These are phyloP conservation scores for Oenanthe oenanthe DNA, from an alignment of 2,113 vertebrate species.

Conservation along the genomic window DNA sequence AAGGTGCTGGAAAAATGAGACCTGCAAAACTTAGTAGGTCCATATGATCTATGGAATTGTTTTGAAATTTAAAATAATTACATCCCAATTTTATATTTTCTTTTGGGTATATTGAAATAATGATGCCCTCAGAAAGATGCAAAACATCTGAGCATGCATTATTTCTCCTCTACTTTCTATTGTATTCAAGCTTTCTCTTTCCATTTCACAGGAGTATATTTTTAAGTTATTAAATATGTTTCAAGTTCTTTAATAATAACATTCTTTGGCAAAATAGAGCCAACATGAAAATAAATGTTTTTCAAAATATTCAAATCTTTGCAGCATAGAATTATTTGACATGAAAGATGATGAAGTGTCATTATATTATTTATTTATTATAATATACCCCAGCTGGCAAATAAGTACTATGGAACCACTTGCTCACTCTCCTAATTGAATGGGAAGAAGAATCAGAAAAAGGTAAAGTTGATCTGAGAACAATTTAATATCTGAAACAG, in stretches of 20 bases:
- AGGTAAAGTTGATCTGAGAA: not conserved
- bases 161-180: not conserved
- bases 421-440: accelerated
- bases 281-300: accelerated
- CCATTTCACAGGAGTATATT: not conserved
- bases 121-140: not conserved
- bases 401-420: not conserved
- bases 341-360: not conserved
- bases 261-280: not conserved
- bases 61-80: not conserved
- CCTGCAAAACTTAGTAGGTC: not conserved
- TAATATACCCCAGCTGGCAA: not conserved
- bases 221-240: not conserved
- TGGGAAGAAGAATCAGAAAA: not conserved
- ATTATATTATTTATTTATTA: not conserved
- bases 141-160: not conserved
- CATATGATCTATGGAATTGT: not conserved
- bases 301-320: not conserved
- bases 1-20: not conserved
- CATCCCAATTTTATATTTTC: not conserved
- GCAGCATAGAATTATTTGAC: not conserved
- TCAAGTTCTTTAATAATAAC: not conserved
- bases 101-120: not conserved
- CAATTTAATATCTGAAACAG: not conserved
- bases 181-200: not conserved